These are phyloP conservation scores for Rhadina sibilatrix DNA, from an alignment of 2,113 vertebrate species.

Conservation along the genomic window DNA sequence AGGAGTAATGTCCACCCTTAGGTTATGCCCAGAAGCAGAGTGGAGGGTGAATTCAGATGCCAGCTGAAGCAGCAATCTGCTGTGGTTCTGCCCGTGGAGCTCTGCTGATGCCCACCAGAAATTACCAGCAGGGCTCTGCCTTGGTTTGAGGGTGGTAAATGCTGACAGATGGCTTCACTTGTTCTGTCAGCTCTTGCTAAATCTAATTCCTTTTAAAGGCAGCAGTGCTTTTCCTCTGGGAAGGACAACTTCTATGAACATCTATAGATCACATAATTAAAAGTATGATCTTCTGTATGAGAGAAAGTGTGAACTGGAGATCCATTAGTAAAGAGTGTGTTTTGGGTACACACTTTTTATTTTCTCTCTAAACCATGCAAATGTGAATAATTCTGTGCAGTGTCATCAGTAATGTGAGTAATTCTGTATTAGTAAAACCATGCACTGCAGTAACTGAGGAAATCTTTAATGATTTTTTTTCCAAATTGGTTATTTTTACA, in stretches of 20 bases:
- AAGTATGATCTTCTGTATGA: background rate
- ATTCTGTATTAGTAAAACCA: background rate
- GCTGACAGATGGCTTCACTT: background rate
- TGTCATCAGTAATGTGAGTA: background rate
- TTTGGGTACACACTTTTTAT: background rate
- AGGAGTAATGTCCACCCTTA: rapidly evolving
- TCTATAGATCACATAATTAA: background rate
- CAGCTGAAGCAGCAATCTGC: background rate
- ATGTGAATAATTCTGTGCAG: background rate
- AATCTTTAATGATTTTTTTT: background rate
- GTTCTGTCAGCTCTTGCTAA: background rate
- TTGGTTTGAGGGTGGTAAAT: background rate
- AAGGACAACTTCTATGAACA: background rate
- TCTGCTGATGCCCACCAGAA: background rate
- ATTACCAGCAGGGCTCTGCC: rapidly evolving
- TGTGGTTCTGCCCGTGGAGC: background rate
- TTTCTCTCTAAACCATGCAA: background rate
- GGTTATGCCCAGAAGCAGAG: background rate
- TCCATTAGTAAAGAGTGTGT: background rate
- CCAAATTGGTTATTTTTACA: background rate
- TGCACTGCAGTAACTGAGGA: background rate
- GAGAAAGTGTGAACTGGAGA: background rate
- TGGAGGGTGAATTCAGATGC: background rate
- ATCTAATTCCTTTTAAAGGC: background rate
- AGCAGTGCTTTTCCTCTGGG: background rate